Evolutionary conservation across 2,888 invertebrate genomes (phyloP), one percentile per base, ranked within the genome.

Genomic region (Andrena haemorrhoa): DNA sequence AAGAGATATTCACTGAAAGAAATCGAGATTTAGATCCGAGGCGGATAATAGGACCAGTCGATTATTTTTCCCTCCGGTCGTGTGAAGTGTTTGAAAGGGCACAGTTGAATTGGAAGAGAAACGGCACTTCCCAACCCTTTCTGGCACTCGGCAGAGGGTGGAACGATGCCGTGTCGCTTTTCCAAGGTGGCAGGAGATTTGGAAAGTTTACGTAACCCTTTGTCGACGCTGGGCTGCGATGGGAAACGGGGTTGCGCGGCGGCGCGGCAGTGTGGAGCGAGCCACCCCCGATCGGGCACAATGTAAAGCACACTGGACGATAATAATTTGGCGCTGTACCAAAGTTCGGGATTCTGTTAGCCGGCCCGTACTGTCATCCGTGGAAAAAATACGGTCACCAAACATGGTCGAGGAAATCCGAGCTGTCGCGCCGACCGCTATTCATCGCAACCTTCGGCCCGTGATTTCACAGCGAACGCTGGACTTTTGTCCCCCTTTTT

Each of bases 301-400:
- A 89, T 88, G 86, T 87, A 86, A 88, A 89, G 82, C 82, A 80
- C 81, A 72, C 82, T 79, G 81, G 84, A 86, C 85, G 86, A 86
- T 88, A 88, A 90, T 92, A 92, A 91, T 90, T 92, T 91, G 92
- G 91, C 90, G 74, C 74, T 33, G 83, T 87, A 88, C 91, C 92
- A 92, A 91, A 91, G 82, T 91, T 88, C 84, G 83, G 82, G 82
- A 92, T 92, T 90, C 88, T 88, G 88, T 92, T 90, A 89, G 85
- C 76, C 78, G 78, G 75, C 79, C 84, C 83, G 86, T 75, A 81
- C 85, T 88, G 88, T 88, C 88, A 87, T 84, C 56, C 87, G 83
- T 51, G 77, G 82, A 87, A 86, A 91, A 91, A 91, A 91, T 91
- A 90, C 84, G 86, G 77, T 91, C 84, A 79, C 83, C 89, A 86